A percentile compares a stretch with the other conserved stretches of the same genome.
Conservation (phyloP, 1,140 invertebrate genomes). For the Drosophila kikkawai region DNA sequence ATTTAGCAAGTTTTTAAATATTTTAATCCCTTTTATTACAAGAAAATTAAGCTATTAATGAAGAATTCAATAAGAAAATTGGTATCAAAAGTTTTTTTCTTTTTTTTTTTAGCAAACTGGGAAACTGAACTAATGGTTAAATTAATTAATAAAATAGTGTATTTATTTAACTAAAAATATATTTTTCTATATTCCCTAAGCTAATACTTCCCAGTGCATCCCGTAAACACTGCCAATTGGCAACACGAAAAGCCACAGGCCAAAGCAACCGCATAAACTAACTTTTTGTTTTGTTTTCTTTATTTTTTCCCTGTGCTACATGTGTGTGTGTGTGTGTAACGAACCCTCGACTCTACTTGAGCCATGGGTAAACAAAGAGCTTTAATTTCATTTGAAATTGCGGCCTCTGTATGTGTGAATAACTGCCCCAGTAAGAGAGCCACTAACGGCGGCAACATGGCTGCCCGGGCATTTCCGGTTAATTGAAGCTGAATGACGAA, state of each 20-base stretch:
- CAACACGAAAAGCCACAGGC: conserved; percentile 71
- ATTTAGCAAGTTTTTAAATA: no score
- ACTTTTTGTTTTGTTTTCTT: conserved; percentile 56
- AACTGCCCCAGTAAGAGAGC: conserved; percentile 39
- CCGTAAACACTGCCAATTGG: conserved; percentile 50
- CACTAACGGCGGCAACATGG: conserved; percentile 48
- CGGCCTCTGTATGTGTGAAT: conserved; percentile 33
- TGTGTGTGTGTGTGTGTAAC: conserved; percentile 29
- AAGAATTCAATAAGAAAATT: no score
- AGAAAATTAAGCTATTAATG: no score
- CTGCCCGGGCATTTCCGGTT: conserved; percentile 63
- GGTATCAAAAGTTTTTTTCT: no score
- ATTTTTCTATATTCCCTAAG: neutral
- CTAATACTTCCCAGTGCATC: conserved; percentile 51
- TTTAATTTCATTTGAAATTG: conserved; percentile 78
- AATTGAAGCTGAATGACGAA: conserved; percentile 67
- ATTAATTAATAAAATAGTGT: neutral
- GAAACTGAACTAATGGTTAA: neutral
- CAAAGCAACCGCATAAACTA: conserved; percentile 76
- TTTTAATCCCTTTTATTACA: no score
- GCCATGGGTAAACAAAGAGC: conserved; percentile 62
- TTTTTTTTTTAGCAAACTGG: no score
- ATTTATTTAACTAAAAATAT: neutral
- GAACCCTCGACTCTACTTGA: conserved; percentile 31
- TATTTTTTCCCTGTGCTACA: conserved; percentile 6